phyloP scores from a whole-genome alignment of 2,888 invertebrate genomes.

The Mythimna impura region DNA sequence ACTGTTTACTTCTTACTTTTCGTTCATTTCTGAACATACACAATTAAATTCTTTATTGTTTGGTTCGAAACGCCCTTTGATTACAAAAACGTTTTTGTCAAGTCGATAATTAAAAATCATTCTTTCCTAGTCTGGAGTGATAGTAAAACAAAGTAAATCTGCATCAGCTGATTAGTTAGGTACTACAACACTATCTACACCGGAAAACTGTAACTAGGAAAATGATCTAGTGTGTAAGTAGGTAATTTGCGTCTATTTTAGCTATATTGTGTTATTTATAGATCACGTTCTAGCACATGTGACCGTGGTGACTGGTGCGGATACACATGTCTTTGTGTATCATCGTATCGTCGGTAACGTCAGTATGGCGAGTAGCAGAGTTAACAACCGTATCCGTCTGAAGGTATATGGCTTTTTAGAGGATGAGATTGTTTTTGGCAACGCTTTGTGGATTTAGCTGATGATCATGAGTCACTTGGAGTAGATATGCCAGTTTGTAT shows the following conservation, averaged over 20 bases:
- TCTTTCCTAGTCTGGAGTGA: neutral
- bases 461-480: neutral
- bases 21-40: neutral
- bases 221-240: conserved; percentile 37
- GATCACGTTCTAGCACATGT: conserved; percentile 48
- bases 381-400: conserved; percentile 44
- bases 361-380: conserved; percentile 8
- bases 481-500: neutral
- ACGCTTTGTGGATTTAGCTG: conserved; percentile 11
- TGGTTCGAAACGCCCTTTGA: neutral
- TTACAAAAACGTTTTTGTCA: neutral
- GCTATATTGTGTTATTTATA: conserved; percentile 47
- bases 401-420: conserved; percentile 22
- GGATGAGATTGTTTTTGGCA: conserved; percentile 31
- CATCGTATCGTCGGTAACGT: conserved; percentile 2
- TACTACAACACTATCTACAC: conserved; percentile 28
- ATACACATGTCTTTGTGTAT: conserved; percentile 33
- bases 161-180: conserved; percentile 13
- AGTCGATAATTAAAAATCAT: neutral
- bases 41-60: neutral
- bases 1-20: neutral
- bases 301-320: conserved; percentile 37
- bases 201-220: conserved; percentile 46
- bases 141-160: neutral
- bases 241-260: conserved; percentile 49